These are phyloP conservation scores for Leguminivora glycinivorella DNA, from an alignment of 1,140 invertebrate species.

Conservation along the genomic window DNA sequence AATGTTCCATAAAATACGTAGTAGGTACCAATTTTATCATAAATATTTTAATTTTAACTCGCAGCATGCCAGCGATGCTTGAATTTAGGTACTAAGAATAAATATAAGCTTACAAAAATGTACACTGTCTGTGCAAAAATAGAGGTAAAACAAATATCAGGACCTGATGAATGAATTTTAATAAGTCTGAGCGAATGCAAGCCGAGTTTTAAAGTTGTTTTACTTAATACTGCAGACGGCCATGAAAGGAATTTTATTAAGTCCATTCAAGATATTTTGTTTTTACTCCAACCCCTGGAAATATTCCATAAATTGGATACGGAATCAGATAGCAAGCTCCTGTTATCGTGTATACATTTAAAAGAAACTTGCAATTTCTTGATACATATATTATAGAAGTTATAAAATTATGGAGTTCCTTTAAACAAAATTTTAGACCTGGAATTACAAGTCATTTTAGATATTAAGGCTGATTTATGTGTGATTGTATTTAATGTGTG, in stretches of 20 bases:
- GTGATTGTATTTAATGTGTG: no score
- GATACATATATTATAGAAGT: no score
- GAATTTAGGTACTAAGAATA: not conserved
- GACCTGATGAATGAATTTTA: conserved; percentile 4
- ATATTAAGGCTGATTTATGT: no score
- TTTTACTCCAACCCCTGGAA: not conserved
- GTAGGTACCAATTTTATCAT: no score
- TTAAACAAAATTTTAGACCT: no score
- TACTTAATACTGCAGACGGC: conserved; percentile 4
- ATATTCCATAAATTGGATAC: not conserved
- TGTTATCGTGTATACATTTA: not conserved
- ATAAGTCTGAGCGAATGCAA: not conserved
- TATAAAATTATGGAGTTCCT: no score
- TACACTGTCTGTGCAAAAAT: not conserved
- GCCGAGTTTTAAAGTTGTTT: not conserved
- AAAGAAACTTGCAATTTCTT: not conserved
- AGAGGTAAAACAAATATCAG: not conserved
- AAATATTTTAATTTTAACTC: no score
- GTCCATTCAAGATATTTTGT: not conserved
- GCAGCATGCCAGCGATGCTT: not conserved
- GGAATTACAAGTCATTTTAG: no score
- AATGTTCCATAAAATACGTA: no score
- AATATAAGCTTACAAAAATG: not conserved
- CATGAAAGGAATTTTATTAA: conserved; percentile 2
- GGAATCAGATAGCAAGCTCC: not conserved